Evolutionary conservation across 2,113 vertebrate species (phyloP).

Genomic region (Pseudorectes ferrugineus): DNA sequence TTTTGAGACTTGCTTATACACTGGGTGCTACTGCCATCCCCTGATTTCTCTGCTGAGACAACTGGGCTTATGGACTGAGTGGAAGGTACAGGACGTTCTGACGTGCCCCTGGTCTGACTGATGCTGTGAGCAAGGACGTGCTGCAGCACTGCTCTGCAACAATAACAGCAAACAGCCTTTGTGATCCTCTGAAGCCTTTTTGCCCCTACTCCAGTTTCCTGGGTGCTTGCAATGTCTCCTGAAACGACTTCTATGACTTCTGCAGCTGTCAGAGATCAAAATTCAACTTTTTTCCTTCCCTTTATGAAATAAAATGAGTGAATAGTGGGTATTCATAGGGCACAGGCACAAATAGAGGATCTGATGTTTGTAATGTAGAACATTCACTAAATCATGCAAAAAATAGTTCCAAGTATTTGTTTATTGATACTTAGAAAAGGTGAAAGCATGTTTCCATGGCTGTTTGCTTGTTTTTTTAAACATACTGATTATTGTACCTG

Average conservation of each 20-base stretch:
- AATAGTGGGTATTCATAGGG: background rate
- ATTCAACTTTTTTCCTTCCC: background rate
- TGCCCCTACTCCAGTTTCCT: background rate
- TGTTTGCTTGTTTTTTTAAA: background rate
- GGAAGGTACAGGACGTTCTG: background rate
- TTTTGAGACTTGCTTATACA: background rate
- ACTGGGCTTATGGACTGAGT: background rate
- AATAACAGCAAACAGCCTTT: background rate
- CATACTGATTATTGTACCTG: background rate
- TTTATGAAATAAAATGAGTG: background rate
- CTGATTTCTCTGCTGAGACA: fast-evolving
- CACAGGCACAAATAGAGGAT: background rate
- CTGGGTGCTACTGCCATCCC: background rate
- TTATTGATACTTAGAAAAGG: background rate
- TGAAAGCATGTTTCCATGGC: background rate
- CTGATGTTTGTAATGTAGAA: background rate
- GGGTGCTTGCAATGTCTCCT: background rate
- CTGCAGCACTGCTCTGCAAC: background rate
- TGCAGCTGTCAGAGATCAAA: background rate
- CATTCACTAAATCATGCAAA: background rate
- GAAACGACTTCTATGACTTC: fast-evolving
- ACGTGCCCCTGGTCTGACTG: background rate
- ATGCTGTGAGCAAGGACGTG: background rate
- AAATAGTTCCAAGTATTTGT: background rate
- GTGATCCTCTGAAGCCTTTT: background rate